Evolutionary conservation across 2,888 invertebrate species (phyloP), one percentile per base, ranked within the genome.

Genomic region (Acronicta alni): DNA sequence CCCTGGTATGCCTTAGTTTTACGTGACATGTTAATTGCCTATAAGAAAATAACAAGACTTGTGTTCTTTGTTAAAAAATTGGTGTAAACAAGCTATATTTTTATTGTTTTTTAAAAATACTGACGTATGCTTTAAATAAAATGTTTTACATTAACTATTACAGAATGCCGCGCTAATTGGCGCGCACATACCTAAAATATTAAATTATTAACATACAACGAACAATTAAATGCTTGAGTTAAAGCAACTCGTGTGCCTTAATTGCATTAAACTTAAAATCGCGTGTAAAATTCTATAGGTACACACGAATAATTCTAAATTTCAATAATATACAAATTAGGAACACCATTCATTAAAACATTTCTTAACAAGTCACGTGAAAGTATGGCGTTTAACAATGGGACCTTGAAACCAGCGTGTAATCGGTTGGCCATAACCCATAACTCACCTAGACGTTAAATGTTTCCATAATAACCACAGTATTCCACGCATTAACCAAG

Each of bases 391-490:
- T 60, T 52, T 7, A 53, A 64, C 37, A 58, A 57, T 52, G 39
- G 43, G 57, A 48, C 77, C 69, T 76, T 74, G 69, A 72, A 77
- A 65, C 72, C 72, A 66, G 75, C 77, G 39, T 67, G 37, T 51
- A 64, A 76, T 66, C 69, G 51, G 69, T 74, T 74, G 72, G 67
- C 65, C 57, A 61, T 62, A 46, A 61, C 52, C 61, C 54, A 63
- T 67, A 57, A 61, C 45, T 73, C 57, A 65, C 47, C 48, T 73
- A 73, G 70, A 58, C 70, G 59, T 67, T 64, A 44, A 72, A 67
- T 75, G 75, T 72, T 75, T 65, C 58, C 70, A 72, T 75, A 75
- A 72, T 67, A 75, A 67, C 48, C 52, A 38, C 64, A 56, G 57
- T 57, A 70, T 58, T 66, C 42, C 42, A 53, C 52, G 47, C 71